Evolutionary conservation across 2,797 vertebrate genomes (phyloP).

Genomic region (Squalus acanthias): DNA sequence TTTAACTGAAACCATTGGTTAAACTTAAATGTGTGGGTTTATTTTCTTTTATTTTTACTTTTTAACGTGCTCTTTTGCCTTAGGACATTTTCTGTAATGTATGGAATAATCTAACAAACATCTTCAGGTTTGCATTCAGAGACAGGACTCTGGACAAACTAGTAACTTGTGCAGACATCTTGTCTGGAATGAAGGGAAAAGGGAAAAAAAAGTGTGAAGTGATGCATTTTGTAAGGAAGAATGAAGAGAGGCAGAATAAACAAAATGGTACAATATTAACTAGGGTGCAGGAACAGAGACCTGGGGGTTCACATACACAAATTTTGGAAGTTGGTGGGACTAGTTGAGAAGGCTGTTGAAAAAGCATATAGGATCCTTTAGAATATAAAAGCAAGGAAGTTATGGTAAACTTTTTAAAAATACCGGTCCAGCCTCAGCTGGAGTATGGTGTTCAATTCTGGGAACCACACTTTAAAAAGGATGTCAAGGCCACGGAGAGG

Average conservation of each 20-base stretch:
- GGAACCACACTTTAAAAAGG: not conserved
- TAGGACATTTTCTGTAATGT: not conserved
- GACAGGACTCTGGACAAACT: not conserved
- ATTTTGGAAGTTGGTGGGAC: not conserved
- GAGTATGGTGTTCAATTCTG: not conserved
- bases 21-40: not conserved
- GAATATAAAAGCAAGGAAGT: too few relatives aligned
- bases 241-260: not conserved
- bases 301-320: not conserved
- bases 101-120: not conserved
- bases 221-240: not conserved
- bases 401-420: too few relatives aligned
- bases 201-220: not conserved
- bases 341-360: not conserved
- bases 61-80: slow-evolving; percentile 11
- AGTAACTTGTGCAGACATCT: too few relatives aligned
- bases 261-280: not conserved
- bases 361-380: not conserved
- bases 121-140: not conserved
- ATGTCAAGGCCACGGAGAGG: not conserved
- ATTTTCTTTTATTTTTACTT: not conserved
- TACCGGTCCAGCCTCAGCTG: not conserved
- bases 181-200: not conserved
- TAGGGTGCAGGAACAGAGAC: not conserved
- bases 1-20: not conserved